Conservation (phyloP, 2,113 vertebrate genomes). For the Girardinichthys multiradiatus region DNA sequence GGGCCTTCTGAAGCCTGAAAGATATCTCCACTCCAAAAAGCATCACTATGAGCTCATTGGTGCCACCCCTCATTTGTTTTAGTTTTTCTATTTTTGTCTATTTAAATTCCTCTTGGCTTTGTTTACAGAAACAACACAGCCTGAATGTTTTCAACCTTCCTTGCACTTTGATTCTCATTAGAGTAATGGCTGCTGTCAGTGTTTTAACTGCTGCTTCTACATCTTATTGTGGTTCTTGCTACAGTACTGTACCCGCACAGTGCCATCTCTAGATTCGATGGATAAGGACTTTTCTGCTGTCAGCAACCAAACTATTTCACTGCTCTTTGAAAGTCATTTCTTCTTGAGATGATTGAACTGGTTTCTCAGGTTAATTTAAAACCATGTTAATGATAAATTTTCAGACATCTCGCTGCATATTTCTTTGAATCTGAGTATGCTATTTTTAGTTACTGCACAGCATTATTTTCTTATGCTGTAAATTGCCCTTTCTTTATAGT, state of each 20-base stretch:
- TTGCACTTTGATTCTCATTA: slow-evolving; percentile 18
- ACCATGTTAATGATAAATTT: too few relatives aligned
- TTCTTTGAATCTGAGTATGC: too few relatives aligned
- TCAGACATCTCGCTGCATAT: too few relatives aligned
- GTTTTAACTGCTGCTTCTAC: slow-evolving; percentile 1
- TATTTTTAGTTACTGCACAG: too few relatives aligned
- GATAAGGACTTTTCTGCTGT: neutral
- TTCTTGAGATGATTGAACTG: neutral
- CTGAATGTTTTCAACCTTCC: neutral
- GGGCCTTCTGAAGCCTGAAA: slow-evolving; percentile 3
- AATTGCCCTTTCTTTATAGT: too few relatives aligned
- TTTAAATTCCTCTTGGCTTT: neutral
- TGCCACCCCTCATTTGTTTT: slow-evolving; percentile 1
- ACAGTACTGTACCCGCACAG: neutral
- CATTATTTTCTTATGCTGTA: too few relatives aligned
- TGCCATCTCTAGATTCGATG: neutral
- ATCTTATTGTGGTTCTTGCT: slow-evolving; percentile 4
- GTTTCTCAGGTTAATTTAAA: neutral
- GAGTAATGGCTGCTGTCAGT: slow-evolving; percentile 3
- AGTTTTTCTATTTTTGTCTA: neutral
- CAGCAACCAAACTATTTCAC: neutral
- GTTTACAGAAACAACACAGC: slow-evolving; percentile 7
- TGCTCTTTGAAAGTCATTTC: neutral
- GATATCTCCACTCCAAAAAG: neutral
- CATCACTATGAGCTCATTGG: neutral